phyloP scores from a whole-genome alignment of 2,797 vertebrate genomes.

The Sarcoramphus papa region DNA sequence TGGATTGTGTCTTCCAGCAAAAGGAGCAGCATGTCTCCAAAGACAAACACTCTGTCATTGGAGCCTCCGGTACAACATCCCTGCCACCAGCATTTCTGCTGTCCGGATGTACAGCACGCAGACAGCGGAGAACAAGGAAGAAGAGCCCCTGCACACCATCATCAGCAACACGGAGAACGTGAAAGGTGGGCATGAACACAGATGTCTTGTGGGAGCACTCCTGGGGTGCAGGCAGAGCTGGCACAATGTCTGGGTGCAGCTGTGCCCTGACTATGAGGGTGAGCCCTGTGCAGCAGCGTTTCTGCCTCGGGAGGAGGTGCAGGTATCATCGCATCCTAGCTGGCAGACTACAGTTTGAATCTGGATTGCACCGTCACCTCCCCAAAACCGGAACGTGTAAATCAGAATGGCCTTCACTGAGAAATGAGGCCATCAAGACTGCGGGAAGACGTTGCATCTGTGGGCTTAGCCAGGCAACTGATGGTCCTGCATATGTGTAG shows the following conservation, averaged over 20 bases:
- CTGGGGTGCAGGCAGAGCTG: neutral
- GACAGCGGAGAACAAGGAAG: constrained; percentile 79
- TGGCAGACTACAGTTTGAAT: neutral
- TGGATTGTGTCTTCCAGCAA: constrained; percentile 29
- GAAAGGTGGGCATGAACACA: constrained; percentile 72
- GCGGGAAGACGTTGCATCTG: neutral
- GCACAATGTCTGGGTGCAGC: neutral
- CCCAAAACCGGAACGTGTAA: neutral
- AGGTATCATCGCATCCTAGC: neutral
- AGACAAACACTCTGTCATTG: neutral
- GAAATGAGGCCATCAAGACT: neutral
- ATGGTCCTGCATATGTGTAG: neutral
- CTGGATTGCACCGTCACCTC: neutral
- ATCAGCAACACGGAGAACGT: constrained; percentile 85
- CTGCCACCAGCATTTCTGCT: neutral
- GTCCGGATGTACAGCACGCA: constrained; percentile 77
- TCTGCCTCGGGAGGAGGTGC: neutral
- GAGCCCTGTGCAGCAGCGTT: neutral
- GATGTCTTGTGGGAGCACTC: neutral
- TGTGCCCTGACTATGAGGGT: neutral
- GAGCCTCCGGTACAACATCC: neutral
- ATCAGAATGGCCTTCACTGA: neutral
- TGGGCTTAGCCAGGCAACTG: neutral
- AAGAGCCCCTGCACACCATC: constrained; percentile 84
- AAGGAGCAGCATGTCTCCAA: neutral